Percentiles rank a stretch among this genome's conserved stretches.
Evolutionary conservation across 1,140 invertebrate species (phyloP).

Genomic region (Ostrea edulis): DNA sequence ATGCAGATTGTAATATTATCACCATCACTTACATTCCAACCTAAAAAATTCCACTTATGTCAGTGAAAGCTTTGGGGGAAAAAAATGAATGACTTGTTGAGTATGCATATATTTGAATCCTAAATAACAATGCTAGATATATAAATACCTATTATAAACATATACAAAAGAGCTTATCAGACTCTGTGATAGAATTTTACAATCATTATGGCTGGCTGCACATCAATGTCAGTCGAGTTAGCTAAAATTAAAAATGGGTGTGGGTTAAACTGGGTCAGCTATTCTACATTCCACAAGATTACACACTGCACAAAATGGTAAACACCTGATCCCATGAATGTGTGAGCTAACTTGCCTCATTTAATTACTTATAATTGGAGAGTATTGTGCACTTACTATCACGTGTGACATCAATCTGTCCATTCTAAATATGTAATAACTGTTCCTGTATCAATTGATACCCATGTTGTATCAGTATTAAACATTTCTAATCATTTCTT

Average conservation of each 20-base stretch:
- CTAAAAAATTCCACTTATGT: not conserved
- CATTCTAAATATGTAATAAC: not conserved
- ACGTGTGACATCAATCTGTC: not conserved
- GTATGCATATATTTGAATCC: slow-evolving; percentile 26
- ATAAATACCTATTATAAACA: not conserved
- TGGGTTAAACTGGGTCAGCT: slow-evolving; percentile 15
- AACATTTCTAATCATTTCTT: too few species aligned
- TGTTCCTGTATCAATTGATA: too few species aligned
- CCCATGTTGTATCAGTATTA: too few species aligned
- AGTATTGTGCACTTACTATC: not conserved
- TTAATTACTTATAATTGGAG: not conserved
- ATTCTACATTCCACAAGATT: slow-evolving; percentile 20
- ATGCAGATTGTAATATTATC: not conserved
- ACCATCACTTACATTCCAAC: not conserved
- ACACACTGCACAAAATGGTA: slow-evolving; percentile 12
- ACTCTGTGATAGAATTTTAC: not conserved
- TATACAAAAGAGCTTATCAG: not conserved
- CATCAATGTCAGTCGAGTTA: slow-evolving; percentile 12
- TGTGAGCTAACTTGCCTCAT: not conserved
- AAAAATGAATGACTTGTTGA: not conserved
- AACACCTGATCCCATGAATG: not conserved
- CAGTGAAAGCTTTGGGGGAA: not conserved
- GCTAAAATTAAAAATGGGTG: slow-evolving; percentile 5
- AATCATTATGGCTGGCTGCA: slow-evolving; percentile 27
- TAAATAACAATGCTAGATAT: not conserved